A percentile compares a stretch with the other conserved stretches of the same genome.
Conservation (phyloP, 2,113 vertebrate genomes). For the Saimiri boliviensis region DNA sequence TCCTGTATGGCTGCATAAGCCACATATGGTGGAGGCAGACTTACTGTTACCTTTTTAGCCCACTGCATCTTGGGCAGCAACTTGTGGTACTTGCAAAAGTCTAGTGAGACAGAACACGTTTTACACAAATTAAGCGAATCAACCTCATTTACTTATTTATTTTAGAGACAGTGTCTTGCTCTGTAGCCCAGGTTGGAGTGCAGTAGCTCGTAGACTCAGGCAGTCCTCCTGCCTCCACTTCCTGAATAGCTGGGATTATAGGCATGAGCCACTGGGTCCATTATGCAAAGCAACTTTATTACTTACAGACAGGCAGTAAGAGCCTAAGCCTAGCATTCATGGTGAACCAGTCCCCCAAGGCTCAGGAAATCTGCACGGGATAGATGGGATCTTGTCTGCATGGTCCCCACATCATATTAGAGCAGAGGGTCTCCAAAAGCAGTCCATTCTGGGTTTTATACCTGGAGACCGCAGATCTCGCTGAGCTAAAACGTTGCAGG, state of each 20-base stretch:
- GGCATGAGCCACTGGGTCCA: too few relatives aligned
- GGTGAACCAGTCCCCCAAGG: neutral
- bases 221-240: too few relatives aligned
- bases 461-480: neutral
- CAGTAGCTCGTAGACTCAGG: too few relatives aligned
- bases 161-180: too few relatives aligned
- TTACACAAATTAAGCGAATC: neutral
- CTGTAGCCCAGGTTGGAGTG: too few relatives aligned
- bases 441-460: neutral
- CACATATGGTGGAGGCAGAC: neutral
- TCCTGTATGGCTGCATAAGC: too few relatives aligned
- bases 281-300: neutral
- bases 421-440: neutral
- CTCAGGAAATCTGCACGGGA: neutral
- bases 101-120: neutral
- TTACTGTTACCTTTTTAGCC: neutral
- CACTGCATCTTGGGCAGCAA: neutral
- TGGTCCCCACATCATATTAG: neutral
- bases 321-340: neutral
- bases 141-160: neutral
- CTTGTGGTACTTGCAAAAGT: neutral
- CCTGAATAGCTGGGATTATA: too few relatives aligned
- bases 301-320: neutral
- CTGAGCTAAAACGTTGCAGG: neutral
- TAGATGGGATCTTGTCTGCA: neutral